Conservation (phyloP, 2,797 vertebrate species). For the Crax fasciolata region DNA sequence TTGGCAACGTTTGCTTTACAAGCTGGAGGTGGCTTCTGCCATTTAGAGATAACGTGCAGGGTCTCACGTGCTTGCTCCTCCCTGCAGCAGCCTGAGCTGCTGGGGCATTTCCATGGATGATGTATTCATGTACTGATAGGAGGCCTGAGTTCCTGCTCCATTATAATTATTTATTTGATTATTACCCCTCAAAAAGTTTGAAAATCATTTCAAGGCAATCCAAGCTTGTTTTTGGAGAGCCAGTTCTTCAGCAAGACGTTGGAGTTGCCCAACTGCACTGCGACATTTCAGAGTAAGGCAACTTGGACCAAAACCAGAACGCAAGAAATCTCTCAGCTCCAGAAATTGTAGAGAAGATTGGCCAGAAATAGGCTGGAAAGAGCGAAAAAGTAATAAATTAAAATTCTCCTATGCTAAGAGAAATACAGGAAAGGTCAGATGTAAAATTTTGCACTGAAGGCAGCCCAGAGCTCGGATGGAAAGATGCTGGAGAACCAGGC, state of each 20-base stretch:
- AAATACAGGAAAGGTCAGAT: not conserved
- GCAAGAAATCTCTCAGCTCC: not conserved
- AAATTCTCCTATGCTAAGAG: not conserved
- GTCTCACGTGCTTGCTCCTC: not conserved
- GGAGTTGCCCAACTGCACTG: conserved; percentile 21
- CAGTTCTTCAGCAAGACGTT: conserved; percentile 15
- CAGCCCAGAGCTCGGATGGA: not conserved
- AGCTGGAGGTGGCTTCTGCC: not conserved
- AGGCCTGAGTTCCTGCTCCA: not conserved
- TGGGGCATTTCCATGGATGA: not conserved
- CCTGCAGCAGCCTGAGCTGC: not conserved
- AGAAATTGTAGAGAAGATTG: conserved; percentile 11
- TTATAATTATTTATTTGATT: not conserved
- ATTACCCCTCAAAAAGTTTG: not conserved
- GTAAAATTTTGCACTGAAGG: not conserved
- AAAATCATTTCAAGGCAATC: not conserved
- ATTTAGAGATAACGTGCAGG: no score
- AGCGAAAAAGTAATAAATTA: not conserved
- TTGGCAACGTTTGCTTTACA: not conserved
- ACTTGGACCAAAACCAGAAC: conserved; percentile 30
- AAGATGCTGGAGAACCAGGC: not conserved
- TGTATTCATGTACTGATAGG: not conserved
- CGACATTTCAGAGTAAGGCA: conserved; percentile 28
- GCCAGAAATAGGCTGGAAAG: conserved; percentile 15
- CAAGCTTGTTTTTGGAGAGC: not conserved